Evolutionary conservation across 1,140 invertebrate genomes (phyloP).

Genomic region (fruit fly (Drosophila melanogaster)): DNA sequence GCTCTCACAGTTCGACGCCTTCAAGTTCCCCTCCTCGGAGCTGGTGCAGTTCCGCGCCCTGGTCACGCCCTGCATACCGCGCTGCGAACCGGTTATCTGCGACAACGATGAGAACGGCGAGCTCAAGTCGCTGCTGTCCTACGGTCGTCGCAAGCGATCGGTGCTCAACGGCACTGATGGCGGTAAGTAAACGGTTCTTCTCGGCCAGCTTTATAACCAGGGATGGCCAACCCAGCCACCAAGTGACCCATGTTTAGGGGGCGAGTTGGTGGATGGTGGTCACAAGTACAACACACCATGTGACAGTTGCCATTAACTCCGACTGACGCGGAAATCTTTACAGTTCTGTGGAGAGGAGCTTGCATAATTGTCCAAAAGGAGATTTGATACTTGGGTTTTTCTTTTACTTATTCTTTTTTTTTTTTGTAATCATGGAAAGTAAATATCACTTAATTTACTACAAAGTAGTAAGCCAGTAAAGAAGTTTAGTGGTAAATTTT

Average conservation of each 20-base stretch:
- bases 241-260: conserved; percentile 16
- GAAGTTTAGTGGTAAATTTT: background rate
- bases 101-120: conserved; percentile 92
- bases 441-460: no score
- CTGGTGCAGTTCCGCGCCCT: conserved; percentile 97
- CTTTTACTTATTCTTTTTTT: no score
- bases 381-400: background rate
- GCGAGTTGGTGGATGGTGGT: no score
- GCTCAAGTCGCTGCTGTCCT: conserved; percentile 91
- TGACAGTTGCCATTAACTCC: conserved; percentile 11
- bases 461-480: background rate
- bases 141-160: conserved; percentile 87
- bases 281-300: background rate
- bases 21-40: conserved; percentile 97
- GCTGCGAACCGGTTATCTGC: conserved; percentile 96
- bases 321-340: background rate
- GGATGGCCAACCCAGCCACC: conserved; percentile 29
- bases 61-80: conserved; percentile 96
- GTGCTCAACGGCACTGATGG: conserved; percentile 75
- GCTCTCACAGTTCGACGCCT: conserved; percentile 96
- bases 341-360: background rate
- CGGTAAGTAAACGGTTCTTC: conserved; percentile 71
- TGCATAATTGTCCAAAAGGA: background rate
- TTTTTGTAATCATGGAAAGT: no score
- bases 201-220: conserved; percentile 18